A percentile compares a stretch with the other conserved stretches of the same genome.
These are phyloP conservation scores for Streptopelia turtur DNA, from an alignment of 2,797 vertebrate species.

Conservation along the genomic window DNA sequence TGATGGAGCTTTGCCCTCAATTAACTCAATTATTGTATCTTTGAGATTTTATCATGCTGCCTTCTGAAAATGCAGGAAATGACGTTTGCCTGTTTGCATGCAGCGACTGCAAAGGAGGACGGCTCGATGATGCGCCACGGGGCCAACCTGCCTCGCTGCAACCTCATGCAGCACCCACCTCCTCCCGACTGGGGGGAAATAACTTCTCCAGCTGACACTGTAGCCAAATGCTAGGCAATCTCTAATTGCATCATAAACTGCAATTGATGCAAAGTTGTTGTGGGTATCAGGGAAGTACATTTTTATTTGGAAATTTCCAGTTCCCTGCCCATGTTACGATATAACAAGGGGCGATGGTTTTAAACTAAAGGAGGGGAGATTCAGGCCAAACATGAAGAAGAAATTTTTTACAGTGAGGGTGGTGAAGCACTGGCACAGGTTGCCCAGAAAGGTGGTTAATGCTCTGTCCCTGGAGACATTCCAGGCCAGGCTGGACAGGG, in stretches of 20 bases:
- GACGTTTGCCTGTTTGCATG: not conserved
- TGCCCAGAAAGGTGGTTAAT: too few relatives aligned
- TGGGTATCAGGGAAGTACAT: not conserved
- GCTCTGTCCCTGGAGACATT: too few relatives aligned
- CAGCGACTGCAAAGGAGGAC: not conserved
- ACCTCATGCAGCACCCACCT: not conserved
- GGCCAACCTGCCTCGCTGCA: not conserved
- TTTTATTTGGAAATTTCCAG: not conserved
- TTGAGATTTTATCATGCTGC: not conserved
- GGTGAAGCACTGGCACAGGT: too few relatives aligned
- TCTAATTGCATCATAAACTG: not conserved
- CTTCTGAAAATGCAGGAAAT: constrained; percentile 31
- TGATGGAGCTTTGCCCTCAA: constrained; percentile 39
- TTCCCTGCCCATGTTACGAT: not conserved
- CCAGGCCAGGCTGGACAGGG: too few relatives aligned
- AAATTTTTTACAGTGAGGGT: too few relatives aligned
- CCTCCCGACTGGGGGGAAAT: not conserved
- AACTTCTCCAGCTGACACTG: not conserved
- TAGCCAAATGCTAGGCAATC: not conserved
- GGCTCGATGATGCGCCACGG: accelerated
- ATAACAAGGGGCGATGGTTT: too few relatives aligned
- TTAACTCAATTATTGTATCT: constrained; percentile 57
- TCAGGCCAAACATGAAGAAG: too few relatives aligned
- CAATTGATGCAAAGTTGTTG: not conserved
- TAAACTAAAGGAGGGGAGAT: too few relatives aligned